Conservation (phyloP, 2,888 invertebrate genomes). For the Microchrysa polita region DNA sequence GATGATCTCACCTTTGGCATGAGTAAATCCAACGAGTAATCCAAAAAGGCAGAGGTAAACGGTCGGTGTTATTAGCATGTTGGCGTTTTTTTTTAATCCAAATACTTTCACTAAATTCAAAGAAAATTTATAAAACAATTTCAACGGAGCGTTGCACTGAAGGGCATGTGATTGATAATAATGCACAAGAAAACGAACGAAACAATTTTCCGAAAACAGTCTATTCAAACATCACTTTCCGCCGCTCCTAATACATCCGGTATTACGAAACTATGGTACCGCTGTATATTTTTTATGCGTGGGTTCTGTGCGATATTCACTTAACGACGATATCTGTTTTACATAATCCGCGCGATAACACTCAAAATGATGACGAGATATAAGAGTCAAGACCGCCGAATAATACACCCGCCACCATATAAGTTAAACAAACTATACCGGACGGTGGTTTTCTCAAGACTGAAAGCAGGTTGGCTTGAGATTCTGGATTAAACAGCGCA, state of each 20-base stretch:
- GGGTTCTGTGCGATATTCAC: background rate
- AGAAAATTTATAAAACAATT: no score
- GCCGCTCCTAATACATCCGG: background rate
- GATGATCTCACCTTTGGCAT: slow-evolving; percentile 51
- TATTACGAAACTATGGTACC: background rate
- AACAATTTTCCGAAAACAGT: background rate
- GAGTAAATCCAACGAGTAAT: slow-evolving; percentile 53
- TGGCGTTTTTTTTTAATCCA: background rate
- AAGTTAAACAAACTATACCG: slow-evolving; percentile 27
- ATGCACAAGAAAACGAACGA: background rate
- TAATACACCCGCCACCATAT: background rate
- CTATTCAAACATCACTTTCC: background rate
- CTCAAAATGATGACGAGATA: slow-evolving; percentile 21
- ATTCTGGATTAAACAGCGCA: slow-evolving; percentile 11
- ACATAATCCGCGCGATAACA: slow-evolving; percentile 17
- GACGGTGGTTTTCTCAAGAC: slow-evolving; percentile 43
- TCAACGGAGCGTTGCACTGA: background rate
- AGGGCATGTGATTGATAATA: background rate
- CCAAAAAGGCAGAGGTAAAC: slow-evolving; percentile 47
- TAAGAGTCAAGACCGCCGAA: background rate
- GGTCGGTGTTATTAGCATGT: slow-evolving; percentile 38
- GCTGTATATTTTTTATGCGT: background rate
- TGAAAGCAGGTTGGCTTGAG: slow-evolving; percentile 27
- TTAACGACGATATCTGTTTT: background rate
- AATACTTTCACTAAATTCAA: no score